Percentiles rank a stretch among this genome's conserved stretches.
Conservation (phyloP, 2,888 invertebrate species). For the Sarcophaga carnaria region DNA sequence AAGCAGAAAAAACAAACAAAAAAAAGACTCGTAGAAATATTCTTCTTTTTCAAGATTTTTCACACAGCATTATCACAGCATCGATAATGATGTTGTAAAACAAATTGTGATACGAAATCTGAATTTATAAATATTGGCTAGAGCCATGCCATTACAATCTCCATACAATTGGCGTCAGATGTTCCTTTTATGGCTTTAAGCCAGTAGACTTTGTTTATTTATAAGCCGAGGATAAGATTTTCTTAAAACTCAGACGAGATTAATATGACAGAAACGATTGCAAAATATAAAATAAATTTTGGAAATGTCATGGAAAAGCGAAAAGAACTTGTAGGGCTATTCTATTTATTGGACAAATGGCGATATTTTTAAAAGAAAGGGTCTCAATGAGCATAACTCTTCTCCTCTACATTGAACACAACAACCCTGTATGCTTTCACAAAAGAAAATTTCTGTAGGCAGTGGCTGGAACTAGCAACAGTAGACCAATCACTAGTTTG, state of each 20-base stretch:
- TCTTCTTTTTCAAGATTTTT: neutral
- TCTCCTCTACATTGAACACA: no score
- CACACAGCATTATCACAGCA: neutral
- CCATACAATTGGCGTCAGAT: neutral
- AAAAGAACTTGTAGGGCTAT: no score
- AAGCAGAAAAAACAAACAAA: neutral
- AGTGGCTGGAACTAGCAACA: no score
- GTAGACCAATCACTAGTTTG: no score
- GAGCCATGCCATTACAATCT: neutral
- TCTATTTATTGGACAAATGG: no score
- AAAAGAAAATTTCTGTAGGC: no score
- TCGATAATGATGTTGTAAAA: neutral
- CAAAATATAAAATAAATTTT: no score
- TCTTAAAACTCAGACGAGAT: no score
- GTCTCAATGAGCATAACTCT: no score
- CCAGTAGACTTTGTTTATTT: neutral
- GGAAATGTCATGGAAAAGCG: no score
- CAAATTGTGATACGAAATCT: neutral
- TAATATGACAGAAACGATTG: no score
- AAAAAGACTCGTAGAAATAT: neutral
- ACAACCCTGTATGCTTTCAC: rapidly evolving
- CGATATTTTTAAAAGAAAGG: no score
- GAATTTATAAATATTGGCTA: neutral
- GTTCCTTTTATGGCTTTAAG: neutral
- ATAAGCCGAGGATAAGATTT: neutral